Evolutionary conservation across 1,140 invertebrate genomes (phyloP), one percentile per base, ranked within the genome.

Genomic region (Tetranychus cinnabarinus): DNA sequence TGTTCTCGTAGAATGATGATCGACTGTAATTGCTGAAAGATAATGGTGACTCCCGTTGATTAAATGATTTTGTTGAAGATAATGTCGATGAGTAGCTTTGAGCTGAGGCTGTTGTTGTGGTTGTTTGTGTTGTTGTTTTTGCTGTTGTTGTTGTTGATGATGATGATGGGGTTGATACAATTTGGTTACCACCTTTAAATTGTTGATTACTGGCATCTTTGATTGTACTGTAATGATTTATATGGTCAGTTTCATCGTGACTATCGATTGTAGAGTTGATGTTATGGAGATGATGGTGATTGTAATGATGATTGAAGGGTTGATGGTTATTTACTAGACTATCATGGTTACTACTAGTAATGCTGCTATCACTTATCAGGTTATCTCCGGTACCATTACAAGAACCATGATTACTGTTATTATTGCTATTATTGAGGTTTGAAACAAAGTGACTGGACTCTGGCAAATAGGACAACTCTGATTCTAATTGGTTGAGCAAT

Each of bases 1-100:
- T 52, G 31, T 54, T 54, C n/a, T 62, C 58, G 33, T 62, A 62
- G 42, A 52, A 52, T 8, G 50, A 52, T 13, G 50, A 52, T 52
- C 31, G 50, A 52, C n/a, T 52, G n/a, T 33, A 52, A 52, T 52
- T 52, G 8, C 7, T 59, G 2, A 56, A 56, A 35, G 55, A 56
- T 12, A 56, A 31, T 13, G 55, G 34, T 33, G 55, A 56, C 36
- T 56, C 55, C 10, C 33, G 55, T 36, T 56, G 55, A 36, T 34
- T 35, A 39, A 10, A 36, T 36, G n/a, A 52, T 6, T 52, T n/a
- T 13, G n/a, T 52, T n/a, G n/a, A 31, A n/a, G 8, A n/a, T 33
- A n/a, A 52, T 52, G n/a, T 2, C 13, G 50, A 52, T 31, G 50
- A 52, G 23, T 33, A 52, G n/a, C 31, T 52, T n/a, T n/a, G 13